These are phyloP conservation scores for Cladopsammia gracilis DNA, from an alignment of 64 coral and sea anemone species.

Conservation along the genomic window DNA sequence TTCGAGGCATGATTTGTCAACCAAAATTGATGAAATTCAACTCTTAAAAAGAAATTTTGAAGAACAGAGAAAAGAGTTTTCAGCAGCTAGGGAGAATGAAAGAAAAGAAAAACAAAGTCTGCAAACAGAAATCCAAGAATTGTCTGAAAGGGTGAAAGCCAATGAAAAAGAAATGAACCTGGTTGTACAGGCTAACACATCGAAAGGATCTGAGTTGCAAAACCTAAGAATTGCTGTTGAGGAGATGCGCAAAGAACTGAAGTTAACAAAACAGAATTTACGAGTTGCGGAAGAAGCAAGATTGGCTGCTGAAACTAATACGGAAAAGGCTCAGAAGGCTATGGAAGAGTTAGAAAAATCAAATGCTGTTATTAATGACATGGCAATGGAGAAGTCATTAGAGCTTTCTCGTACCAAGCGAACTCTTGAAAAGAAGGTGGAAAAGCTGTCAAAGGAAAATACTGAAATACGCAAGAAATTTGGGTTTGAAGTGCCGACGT, in stretches of 20 bases:
- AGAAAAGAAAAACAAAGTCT: slow-evolving; percentile 65
- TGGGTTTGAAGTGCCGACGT: slow-evolving; percentile 15
- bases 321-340: slow-evolving; percentile 52
- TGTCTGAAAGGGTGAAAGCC: slow-evolving; percentile 54
- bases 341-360: slow-evolving; percentile 63
- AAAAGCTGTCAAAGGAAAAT: slow-evolving; percentile 94
- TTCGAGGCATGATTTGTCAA: slow-evolving; percentile 40
- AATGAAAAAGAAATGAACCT: slow-evolving; percentile 42
- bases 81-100: slow-evolving; percentile 54
- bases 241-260: slow-evolving; percentile 69
- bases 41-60: slow-evolving; percentile 57
- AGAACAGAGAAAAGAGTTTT: slow-evolving; percentile 60
- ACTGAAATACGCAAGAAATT: slow-evolving; percentile 86
- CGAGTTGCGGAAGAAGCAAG: slow-evolving; percentile 53
- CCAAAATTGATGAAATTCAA: slow-evolving; percentile 77
- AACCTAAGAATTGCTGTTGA: slow-evolving; percentile 54
- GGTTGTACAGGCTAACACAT: slow-evolving; percentile 37
- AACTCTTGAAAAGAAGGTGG: slow-evolving; percentile 89
- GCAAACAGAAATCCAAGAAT: slow-evolving; percentile 49
- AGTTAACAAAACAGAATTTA: slow-evolving; percentile 42
- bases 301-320: slow-evolving; percentile 40
- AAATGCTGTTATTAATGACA: slow-evolving; percentile 82
- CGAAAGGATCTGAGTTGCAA: slow-evolving; percentile 61
- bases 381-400: slow-evolving; percentile 95
- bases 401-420: slow-evolving; percentile 88